Conservation (phyloP, 2,797 vertebrate genomes). For the Alectoris magna region DNA sequence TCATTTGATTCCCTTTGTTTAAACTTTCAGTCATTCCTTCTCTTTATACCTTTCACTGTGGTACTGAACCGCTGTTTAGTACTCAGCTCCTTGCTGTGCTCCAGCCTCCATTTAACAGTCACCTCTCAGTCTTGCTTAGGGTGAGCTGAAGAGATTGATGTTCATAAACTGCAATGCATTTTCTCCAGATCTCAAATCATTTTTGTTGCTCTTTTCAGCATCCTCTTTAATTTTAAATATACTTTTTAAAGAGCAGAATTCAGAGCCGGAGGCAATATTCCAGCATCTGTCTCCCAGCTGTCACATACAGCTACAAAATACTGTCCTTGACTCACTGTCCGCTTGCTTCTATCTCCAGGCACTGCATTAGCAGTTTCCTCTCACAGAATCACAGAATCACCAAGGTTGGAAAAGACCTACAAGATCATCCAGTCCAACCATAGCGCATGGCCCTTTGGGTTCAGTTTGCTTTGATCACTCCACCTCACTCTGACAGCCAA, state of each 20-base stretch:
- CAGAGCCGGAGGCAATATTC: slow-evolving; percentile 7
- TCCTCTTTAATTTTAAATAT: not conserved
- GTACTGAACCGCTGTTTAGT: not conserved
- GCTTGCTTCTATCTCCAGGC: not conserved
- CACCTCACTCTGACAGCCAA: not conserved
- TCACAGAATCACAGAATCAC: too few species aligned
- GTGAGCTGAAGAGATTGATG: not conserved
- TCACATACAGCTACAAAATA: not conserved
- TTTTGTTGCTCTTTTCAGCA: not conserved
- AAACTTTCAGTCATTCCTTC: not conserved
- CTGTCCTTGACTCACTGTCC: not conserved
- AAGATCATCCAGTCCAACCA: too few species aligned
- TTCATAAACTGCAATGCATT: not conserved
- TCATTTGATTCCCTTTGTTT: not conserved
- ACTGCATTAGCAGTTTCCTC: not conserved
- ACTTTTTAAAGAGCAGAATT: not conserved
- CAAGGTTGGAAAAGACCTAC: too few species aligned
- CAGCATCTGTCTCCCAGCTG: slow-evolving; percentile 20
- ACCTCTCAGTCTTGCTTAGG: not conserved
- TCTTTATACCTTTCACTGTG: not conserved
- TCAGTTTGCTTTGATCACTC: not conserved
- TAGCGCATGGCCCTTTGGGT: not conserved
- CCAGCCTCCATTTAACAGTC: not conserved
- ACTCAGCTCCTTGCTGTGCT: not conserved
- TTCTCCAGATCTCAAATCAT: not conserved